A percentile compares a stretch with the other conserved stretches of the same genome.
phyloP scores from a whole-genome alignment of 2,113 vertebrate genomes.

The Rissa tridactyla region DNA sequence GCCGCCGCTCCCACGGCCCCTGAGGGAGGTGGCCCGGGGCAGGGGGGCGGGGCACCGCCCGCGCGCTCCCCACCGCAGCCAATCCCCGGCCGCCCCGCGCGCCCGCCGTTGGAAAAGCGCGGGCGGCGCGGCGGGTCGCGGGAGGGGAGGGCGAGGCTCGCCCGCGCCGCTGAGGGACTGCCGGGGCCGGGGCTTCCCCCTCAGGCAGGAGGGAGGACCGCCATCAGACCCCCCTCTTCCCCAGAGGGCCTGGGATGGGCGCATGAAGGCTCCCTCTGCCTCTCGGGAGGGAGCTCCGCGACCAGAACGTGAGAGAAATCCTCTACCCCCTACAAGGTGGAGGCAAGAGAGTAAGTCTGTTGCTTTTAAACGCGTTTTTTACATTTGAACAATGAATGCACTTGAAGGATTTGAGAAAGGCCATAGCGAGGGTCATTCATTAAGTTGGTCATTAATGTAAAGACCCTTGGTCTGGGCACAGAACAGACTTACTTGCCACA shows the following conservation, averaged over 20 bases:
- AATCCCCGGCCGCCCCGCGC: neutral
- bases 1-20: neutral
- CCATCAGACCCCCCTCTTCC: neutral
- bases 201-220: neutral
- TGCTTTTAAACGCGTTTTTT: neutral
- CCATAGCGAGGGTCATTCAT: accelerated
- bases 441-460: neutral
- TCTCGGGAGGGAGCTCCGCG: neutral
- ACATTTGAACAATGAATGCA: no score
- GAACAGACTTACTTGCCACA: accelerated
- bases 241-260: no score
- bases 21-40: neutral
- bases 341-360: accelerated
- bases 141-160: no score
- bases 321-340: no score
- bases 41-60: neutral
- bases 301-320: accelerated
- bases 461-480: no score
- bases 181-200: no score
- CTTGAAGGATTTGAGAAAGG: neutral
- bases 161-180: no score
- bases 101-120: neutral
- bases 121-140: neutral
- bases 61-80: neutral
- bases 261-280: accelerated